Evolutionary conservation across 2,797 vertebrate genomes (phyloP).

Genomic region (Ispidina lecontei): DNA sequence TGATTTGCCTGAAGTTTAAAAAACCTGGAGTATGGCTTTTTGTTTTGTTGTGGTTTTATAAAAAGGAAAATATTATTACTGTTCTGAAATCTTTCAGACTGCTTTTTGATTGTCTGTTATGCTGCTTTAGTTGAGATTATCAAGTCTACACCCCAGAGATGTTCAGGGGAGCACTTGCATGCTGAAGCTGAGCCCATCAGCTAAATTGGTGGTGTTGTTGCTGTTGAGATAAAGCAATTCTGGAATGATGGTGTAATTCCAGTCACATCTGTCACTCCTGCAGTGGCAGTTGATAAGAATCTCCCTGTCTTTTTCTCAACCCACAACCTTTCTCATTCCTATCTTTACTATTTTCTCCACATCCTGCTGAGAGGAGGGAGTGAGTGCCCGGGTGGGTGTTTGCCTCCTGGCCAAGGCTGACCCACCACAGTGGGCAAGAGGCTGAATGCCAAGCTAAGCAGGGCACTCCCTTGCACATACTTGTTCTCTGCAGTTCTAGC

Average conservation of each 20-base stretch:
- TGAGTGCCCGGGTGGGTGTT: fast-evolving
- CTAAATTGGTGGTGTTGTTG: neutral
- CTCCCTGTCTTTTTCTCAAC: neutral
- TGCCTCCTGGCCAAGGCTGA: neutral
- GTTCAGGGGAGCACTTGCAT: neutral
- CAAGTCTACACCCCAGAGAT: neutral
- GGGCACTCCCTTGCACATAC: too few relatives aligned
- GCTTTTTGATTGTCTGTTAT: neutral
- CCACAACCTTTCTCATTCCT: neutral
- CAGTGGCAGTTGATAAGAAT: neutral
- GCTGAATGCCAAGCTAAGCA: too few relatives aligned
- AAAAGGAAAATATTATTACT: neutral
- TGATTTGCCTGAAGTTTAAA: neutral
- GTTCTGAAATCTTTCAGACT: neutral
- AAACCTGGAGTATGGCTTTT: neutral
- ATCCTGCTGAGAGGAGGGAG: neutral
- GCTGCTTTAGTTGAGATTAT: neutral
- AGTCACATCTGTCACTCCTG: neutral
- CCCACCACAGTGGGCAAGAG: fast-evolving
- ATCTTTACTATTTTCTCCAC: neutral
- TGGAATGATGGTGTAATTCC: neutral
- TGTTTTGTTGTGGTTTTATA: neutral
- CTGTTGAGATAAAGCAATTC: too few relatives aligned
- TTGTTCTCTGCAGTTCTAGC: neutral
- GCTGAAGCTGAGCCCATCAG: neutral